Percentiles rank a stretch among this genome's conserved stretches.
Evolutionary conservation across 2,888 invertebrate species (phyloP).

Genomic region (Agrochola lychnidis): DNA sequence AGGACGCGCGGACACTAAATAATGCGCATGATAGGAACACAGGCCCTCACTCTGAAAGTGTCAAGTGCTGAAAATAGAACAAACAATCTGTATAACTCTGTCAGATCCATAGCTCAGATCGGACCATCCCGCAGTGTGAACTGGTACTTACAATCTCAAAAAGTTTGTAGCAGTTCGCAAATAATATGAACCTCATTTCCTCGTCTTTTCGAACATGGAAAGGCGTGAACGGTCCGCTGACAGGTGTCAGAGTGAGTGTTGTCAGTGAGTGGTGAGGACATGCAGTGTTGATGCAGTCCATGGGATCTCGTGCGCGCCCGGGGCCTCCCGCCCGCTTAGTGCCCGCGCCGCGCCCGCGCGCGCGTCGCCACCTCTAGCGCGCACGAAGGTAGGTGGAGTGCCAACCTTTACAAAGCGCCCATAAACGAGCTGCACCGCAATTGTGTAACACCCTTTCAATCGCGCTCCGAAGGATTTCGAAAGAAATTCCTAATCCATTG

Average conservation of each 20-base stretch:
- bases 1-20: too few species aligned
- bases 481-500: background rate
- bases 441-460: too few species aligned
- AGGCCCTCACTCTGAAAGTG: too few species aligned
- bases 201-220: conserved; percentile 51
- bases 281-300: conserved; percentile 49
- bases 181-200: conserved; percentile 12
- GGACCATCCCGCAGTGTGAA: background rate
- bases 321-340: conserved; percentile 40
- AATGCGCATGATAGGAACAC: too few species aligned
- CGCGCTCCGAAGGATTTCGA: too few species aligned
- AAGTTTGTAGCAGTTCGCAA: background rate
- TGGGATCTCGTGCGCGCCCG: conserved; percentile 46
- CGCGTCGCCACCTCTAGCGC: background rate
- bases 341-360: conserved; percentile 21
- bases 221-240: conserved; percentile 1
- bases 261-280: conserved; percentile 29
- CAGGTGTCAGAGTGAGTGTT: conserved; percentile 20
- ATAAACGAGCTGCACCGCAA: background rate
- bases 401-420: background rate
- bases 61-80: too few species aligned
- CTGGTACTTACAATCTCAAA: conserved; percentile 1
- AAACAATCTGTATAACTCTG: background rate
- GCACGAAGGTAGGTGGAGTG: conserved; percentile 12
- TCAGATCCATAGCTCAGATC: background rate